Conservation (phyloP, 2,113 vertebrate genomes). For the Ariopsis seemanni region DNA sequence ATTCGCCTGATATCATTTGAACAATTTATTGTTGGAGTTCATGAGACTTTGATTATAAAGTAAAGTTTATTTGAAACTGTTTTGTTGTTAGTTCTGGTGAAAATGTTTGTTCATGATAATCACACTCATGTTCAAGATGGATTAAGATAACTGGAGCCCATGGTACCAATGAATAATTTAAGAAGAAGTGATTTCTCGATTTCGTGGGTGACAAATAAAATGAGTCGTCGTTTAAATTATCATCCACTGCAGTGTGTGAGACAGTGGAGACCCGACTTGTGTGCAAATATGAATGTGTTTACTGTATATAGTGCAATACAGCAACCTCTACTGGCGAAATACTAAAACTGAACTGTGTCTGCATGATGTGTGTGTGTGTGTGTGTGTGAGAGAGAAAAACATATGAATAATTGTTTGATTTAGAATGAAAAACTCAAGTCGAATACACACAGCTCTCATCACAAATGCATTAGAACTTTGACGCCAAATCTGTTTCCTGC, state of each 20-base stretch:
- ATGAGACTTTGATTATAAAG: no score
- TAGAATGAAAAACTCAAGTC: slow-evolving; percentile 31
- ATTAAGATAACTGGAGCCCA: not conserved
- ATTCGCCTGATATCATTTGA: no score
- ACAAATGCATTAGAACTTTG: not conserved
- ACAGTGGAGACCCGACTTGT: not conserved
- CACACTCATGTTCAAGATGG: not conserved
- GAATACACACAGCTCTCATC: slow-evolving; percentile 38
- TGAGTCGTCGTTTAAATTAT: no score
- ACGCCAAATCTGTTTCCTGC: slow-evolving; percentile 28
- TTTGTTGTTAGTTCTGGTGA: no score
- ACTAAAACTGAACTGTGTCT: slow-evolving; percentile 30
- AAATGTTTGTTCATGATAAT: no score
- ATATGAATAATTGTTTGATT: slow-evolving; percentile 30
- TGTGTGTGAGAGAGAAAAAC: not conserved
- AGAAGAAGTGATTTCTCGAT: no score
- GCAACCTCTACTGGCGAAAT: slow-evolving; percentile 55
- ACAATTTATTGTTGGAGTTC: no score
- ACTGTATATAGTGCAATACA: slow-evolving; percentile 34
- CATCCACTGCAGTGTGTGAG: not conserved
- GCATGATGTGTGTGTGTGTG: not conserved
- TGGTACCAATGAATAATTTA: not conserved
- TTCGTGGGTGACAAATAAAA: no score
- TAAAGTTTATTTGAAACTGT: no score
- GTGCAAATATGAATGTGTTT: not conserved